phyloP scores from a whole-genome alignment of 2,113 vertebrate species.

The Petrocephalus zakoni region DNA sequence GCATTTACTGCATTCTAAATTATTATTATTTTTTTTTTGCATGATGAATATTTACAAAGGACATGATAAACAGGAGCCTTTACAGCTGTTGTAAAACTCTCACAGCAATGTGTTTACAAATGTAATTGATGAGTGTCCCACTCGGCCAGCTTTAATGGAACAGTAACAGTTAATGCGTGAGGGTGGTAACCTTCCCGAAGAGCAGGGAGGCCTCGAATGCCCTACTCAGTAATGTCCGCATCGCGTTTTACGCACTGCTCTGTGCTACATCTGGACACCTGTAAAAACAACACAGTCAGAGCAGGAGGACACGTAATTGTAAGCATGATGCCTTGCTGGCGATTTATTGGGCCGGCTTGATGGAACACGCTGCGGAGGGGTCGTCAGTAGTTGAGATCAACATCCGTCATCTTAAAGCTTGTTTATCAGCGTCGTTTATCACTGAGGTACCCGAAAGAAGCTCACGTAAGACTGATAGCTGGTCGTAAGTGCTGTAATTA shows the following conservation, averaged over 20 bases:
- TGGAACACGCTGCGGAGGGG: neutral
- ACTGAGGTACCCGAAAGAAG: neutral
- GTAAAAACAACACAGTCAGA: neutral
- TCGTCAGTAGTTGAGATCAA: neutral
- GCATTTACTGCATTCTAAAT: neutral
- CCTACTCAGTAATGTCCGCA: neutral
- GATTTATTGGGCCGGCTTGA: neutral
- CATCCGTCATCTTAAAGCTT: neutral
- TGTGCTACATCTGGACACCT: neutral
- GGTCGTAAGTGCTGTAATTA: neutral
- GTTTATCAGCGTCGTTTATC: neutral
- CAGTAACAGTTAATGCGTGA: neutral
- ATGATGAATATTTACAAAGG: neutral
- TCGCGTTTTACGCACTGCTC: neutral
- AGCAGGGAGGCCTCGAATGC: neutral
- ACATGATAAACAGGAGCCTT: neutral
- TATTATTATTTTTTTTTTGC: neutral
- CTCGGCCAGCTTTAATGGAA: neutral
- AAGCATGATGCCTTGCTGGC: neutral
- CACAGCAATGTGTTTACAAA: neutral
- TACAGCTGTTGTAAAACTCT: neutral
- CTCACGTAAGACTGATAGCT: neutral
- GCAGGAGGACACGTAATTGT: neutral
- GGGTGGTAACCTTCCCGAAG: neutral
- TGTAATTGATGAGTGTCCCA: neutral